A percentile compares a stretch with the other conserved stretches of the same genome.
These are phyloP conservation scores for Oncorhynchus keta DNA, from an alignment of 2,113 vertebrate species.

Conservation along the genomic window DNA sequence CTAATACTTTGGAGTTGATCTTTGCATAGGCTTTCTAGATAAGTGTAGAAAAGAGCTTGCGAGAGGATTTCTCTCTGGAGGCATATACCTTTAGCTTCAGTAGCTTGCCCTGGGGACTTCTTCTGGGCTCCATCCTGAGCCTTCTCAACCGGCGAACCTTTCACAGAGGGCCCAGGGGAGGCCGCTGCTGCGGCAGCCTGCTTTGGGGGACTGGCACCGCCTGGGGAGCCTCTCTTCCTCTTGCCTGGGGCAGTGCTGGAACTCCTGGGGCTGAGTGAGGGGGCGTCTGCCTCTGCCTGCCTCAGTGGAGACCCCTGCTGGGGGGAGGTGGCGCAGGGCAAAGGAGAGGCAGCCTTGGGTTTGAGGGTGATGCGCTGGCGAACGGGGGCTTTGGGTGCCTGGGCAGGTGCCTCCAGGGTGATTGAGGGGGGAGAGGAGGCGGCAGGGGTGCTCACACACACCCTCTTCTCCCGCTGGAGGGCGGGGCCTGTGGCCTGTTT, in stretches of 20 bases:
- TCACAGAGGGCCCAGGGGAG: conserved; percentile 13
- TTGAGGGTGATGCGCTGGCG: conserved; percentile 41
- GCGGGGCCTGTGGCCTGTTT: neutral
- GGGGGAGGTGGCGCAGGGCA: neutral
- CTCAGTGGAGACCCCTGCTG: conserved; percentile 21
- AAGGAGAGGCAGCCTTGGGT: conserved; percentile 20
- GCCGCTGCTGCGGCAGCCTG: neutral
- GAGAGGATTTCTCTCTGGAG: neutral
- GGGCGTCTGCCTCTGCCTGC: neutral
- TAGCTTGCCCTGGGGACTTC: conserved; percentile 30
- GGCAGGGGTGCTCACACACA: neutral
- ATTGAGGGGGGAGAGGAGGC: conserved; percentile 16
- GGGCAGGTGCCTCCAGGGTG: neutral
- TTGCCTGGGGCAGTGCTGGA: conserved; percentile 12
- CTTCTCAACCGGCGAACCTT: neutral
- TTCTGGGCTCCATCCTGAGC: conserved; percentile 15
- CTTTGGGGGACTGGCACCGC: neutral
- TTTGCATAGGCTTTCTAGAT: neutral
- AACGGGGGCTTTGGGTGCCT: conserved; percentile 19
- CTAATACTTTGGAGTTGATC: neutral
- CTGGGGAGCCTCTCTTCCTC: neutral
- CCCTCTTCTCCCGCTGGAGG: conserved; percentile 37
- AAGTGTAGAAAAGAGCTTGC: neutral
- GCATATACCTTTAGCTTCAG: conserved; percentile 65
- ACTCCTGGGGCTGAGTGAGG: neutral